Evolutionary conservation across 2,888 invertebrate species (phyloP), one percentile per base, ranked within the genome.

Genomic region (Troides oblongomaculatus): DNA sequence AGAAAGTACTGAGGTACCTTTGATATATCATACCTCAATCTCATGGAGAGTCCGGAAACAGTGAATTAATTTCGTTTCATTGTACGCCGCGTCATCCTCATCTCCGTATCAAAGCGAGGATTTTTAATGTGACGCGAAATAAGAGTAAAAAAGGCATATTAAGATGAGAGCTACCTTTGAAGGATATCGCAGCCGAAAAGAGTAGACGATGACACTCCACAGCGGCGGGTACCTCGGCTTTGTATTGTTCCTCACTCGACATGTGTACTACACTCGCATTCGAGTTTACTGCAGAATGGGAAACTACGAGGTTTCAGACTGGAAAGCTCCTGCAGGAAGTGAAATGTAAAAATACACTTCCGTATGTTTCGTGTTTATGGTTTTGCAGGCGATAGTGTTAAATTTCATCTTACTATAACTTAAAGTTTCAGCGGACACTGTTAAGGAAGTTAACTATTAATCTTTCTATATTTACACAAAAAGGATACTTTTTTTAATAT

Each of bases 91-190:
- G 14, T 58, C 57, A 58, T 58, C 12, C 57, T 12, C 57, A 25
- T 21, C n/a, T 43, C 57, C n/a, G n/a, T 60, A 53, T 39, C 36
- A 53, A 60, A 53, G 39, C 25, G 21, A 18, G 21, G 56, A 64
- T 62, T 43, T 39, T 8, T 89, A 88, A 88, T 88, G 89, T 88
- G 86, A 87, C 85, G 81, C 84, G 81, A 89, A 91, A 91, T 90
- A 90, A 90, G 89, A 88, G 84, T 88, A 88, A 89, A 91, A 90
- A 87, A 84, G 83, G 85, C 81, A 86, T 90, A 90, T 89, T 89
- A 90, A 90, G 90, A 89, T 85, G 87, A 88, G 88, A 88, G 89
- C 75, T 74, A 82, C 85, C 86, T 91, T 90, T 90, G 88, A 90
- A 84, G 87, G 81, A 84, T 84, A 81, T 79, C 79, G 80, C 77